Evolutionary conservation across 2,113 vertebrate genomes (phyloP).

Genomic region (Plotosus lineatus): DNA sequence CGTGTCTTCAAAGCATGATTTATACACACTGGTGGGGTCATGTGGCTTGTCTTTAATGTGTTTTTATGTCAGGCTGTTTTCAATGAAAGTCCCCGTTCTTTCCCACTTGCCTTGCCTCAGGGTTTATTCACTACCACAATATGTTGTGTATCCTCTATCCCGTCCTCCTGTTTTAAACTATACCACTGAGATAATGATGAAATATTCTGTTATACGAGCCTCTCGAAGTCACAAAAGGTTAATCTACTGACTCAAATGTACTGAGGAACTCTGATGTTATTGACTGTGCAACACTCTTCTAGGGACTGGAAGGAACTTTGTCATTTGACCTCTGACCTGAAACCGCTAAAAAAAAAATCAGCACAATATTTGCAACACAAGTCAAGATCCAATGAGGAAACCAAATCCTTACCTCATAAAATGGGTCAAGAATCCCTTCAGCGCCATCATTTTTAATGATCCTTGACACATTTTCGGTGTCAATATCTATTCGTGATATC

Average conservation of each 20-base stretch:
- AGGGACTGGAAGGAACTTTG: background rate
- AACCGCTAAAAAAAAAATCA: background rate
- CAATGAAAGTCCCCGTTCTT: constrained; percentile 34
- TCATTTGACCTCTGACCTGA: background rate
- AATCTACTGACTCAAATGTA: background rate
- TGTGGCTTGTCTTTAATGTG: constrained; percentile 40
- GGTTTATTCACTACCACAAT: constrained; percentile 16
- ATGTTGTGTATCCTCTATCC: background rate
- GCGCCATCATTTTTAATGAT: background rate
- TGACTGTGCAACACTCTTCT: background rate
- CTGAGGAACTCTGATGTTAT: constrained; percentile 14
- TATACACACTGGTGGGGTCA: constrained; percentile 23
- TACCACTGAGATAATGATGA: constrained; percentile 13
- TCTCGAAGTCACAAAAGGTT: constrained; percentile 40
- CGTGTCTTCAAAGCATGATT: constrained; percentile 4
- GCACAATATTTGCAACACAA: background rate
- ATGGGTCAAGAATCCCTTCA: too few species aligned
- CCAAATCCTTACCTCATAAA: background rate
- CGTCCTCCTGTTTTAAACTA: constrained; percentile 5
- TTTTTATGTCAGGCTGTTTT: constrained; percentile 24
- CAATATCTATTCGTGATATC: background rate
- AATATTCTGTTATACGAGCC: constrained; percentile 42
- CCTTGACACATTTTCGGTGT: background rate
- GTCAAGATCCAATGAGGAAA: background rate
- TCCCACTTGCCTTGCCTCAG: constrained; percentile 20